Evolutionary conservation across 1,140 invertebrate species (phyloP), one percentile per base, ranked within the genome.

Genomic region (Semibalanus balanoides): DNA sequence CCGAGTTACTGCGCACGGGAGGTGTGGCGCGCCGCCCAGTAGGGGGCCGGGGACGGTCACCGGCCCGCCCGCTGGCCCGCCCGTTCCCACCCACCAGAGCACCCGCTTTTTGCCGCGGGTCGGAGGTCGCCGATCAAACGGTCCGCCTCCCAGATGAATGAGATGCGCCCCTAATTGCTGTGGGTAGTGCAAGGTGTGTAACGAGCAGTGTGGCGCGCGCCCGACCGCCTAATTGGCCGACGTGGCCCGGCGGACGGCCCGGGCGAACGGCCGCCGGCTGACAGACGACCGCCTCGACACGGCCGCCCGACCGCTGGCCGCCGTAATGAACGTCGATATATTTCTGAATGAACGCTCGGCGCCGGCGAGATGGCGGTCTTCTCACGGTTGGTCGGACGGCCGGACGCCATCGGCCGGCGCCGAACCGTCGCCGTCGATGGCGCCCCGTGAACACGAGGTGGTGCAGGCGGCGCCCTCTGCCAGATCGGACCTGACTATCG

Each of bases 131-230:
- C 11, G 51, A 11, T 64, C 51, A 64, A 64, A 64, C 51, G 51
- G 14, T 7, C 51, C 51, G 51, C 51, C 51, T 19, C 1, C 51
- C 51, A 64, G 51, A 64, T 64, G 51, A 64, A 64, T 64, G 51
- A 64, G 51, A 64, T 64, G 51, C 51, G 51, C 51, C 14, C 22
- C 51, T 64, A 64, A 64, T 64, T 64, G 51, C 14, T 64, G 51
- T 64, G 51, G 51, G 51, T 64, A 64, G 51, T 64, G 51, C 51
- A 64, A 64, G 51, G 51, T 64, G 51, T 64, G 51, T 64, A 64
- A 64, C 51, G 51, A 64, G 51, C 51, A 19, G 14, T 1, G 51
- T 25, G 7, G 51, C 51, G 51, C 51, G 51, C 51, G 11, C 51
- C 14, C 51, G 51, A 1, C 51, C 14, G 14, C 51, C 14, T 64